Base-by-base conservation (phyloP, 2,797 vertebrate species). In the Xerus rutilus region DNA sequence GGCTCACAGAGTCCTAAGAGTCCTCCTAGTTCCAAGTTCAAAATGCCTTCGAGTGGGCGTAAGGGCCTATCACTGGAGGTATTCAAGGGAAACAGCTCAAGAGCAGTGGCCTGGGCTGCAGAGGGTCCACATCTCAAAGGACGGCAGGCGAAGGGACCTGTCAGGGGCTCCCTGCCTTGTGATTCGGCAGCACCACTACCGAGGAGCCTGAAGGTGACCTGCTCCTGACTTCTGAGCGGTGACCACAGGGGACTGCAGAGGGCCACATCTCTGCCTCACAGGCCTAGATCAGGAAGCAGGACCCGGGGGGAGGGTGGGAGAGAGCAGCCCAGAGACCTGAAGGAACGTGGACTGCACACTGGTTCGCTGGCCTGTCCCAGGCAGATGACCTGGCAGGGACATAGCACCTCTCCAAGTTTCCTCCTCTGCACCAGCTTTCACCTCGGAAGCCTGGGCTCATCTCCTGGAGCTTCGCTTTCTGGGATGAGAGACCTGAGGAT, bases 91-190 rank as follows among this genome's bases (percentile, higher is more conserved):
- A 59, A 87, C 43, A 49, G 21, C 54, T 47, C 30, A 14, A 57
- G 70, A 45, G 9, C 70, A 35, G 70, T 35, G 35, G 54, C 14
- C 45, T 57, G 15, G 13, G 13, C 11, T 25, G 45, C 54, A 78
- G 64, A 45, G 45, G 35, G 20, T 20, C 35, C 52, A 49, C 4
- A 13, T 90, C 25, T 72, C 17, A 43, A 43, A 59, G 49, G 25
- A 45, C 1, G 0, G 25, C 52, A 35, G 43, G 54, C 43, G 7
- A 32, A 8, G 49, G 54, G 13, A 18, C 47, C 10, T 64, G 52
- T 57, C 0, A 0, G 7, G 72, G 45, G 1, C 43, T 25, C 8
- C 7, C 4, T 0, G 39, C 39, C 39, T 39, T 39, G 39, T 39
- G 39, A 39, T 39, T 39, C 39, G 3, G 47, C 2, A 4, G 43